Percentiles rank a stretch among this genome's conserved stretches.
Conservation (phyloP, 2,888 invertebrate species). For the Temnothorax unifasciatus region DNA sequence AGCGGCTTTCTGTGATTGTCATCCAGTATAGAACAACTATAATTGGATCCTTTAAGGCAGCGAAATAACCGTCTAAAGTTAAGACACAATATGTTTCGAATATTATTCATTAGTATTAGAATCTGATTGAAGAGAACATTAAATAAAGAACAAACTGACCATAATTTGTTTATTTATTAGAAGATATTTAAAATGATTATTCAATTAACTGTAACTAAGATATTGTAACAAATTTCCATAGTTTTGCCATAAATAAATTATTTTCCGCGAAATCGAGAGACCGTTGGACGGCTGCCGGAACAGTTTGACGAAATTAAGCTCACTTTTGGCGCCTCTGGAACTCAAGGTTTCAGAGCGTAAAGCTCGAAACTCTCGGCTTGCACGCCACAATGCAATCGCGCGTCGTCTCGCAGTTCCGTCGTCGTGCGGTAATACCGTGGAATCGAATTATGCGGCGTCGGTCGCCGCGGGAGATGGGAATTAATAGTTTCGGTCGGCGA, state of each 20-base stretch:
- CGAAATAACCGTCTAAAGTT: too few relatives aligned
- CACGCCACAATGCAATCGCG: slow-evolving; percentile 48
- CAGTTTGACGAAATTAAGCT: slow-evolving; percentile 9
- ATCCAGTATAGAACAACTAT: too few relatives aligned
- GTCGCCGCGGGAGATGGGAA: slow-evolving; percentile 75
- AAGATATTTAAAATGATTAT: too few relatives aligned
- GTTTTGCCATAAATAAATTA: neutral
- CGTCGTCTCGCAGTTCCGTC: slow-evolving; percentile 45
- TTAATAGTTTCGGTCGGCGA: slow-evolving; percentile 82
- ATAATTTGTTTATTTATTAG: too few relatives aligned
- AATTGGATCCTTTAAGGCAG: too few relatives aligned
- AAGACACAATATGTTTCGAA: too few relatives aligned
- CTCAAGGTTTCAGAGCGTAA: slow-evolving; percentile 34
- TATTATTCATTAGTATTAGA: too few relatives aligned
- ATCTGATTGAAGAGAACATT: too few relatives aligned
- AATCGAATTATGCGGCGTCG: slow-evolving; percentile 55
- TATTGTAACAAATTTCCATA: neutral
- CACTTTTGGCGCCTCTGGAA: slow-evolving; percentile 8
- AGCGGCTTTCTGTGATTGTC: too few relatives aligned
- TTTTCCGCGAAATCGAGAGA: neutral
- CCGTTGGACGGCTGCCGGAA: neutral
- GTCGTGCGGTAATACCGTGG: slow-evolving; percentile 43
- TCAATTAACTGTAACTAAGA: neutral
- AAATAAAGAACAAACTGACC: too few relatives aligned
- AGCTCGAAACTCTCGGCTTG: slow-evolving; percentile 42